A percentile compares a stretch with the other conserved stretches of the same genome.
phyloP scores from a whole-genome alignment of 1,140 invertebrate genomes.

The Maniola jurtina region DNA sequence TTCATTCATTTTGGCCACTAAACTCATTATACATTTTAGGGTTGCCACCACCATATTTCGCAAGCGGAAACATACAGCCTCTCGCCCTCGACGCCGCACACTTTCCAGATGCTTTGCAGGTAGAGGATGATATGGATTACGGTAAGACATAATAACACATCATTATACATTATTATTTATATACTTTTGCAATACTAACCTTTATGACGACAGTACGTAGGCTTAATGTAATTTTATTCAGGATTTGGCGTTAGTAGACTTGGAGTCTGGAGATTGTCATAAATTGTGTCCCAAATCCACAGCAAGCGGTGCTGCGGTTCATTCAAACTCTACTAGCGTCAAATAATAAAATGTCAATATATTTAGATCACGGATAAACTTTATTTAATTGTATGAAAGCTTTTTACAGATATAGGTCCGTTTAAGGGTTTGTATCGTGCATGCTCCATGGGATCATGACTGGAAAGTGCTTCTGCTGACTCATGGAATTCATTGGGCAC shows the following conservation, averaged over 20 bases:
- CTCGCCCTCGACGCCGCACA: not conserved
- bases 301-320: too few relatives aligned
- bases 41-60: not conserved
- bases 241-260: too few relatives aligned
- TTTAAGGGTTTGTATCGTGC: not conserved
- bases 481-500: not conserved
- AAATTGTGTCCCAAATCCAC: too few relatives aligned
- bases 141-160: not conserved
- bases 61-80: not conserved
- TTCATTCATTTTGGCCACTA: too few relatives aligned
- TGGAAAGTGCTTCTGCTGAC: not conserved
- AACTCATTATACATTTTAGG: not conserved
- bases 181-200: not conserved
- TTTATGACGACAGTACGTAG: conserved; percentile 1
- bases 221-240: too few relatives aligned
- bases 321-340: too few relatives aligned
- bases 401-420: not conserved
- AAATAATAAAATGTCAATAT: too few relatives aligned
- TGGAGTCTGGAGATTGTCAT: too few relatives aligned
- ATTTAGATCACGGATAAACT: not conserved
- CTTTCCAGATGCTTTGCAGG: not conserved
- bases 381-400: not conserved
- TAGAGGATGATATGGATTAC: not conserved
- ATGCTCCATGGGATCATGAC: not conserved
- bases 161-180: not conserved